Conservation (phyloP, 2,797 vertebrate species). For the Tragelaphus oryx region DNA sequence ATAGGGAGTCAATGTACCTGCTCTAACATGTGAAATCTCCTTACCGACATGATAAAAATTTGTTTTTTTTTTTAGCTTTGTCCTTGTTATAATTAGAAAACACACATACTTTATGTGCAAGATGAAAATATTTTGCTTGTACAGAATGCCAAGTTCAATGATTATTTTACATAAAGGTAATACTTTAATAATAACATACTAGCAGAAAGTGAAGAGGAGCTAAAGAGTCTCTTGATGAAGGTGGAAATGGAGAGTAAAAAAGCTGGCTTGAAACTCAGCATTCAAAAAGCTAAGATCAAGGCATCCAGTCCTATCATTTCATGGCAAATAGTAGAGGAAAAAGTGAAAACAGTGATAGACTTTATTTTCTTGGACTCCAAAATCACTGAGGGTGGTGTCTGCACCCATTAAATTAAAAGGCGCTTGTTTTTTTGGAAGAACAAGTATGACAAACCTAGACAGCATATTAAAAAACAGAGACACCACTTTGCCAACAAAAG, state of each 20-base stretch:
- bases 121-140: constrained; percentile 20
- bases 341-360: not conserved
- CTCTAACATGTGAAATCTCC: not conserved
- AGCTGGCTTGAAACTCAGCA: not conserved
- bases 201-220: not conserved
- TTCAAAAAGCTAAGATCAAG: not conserved
- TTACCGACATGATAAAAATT: not conserved
- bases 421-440: not conserved
- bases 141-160: not conserved
- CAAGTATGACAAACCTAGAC: not conserved
- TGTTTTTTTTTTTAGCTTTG: not conserved
- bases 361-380: not conserved
- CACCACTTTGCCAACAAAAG: not conserved
- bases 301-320: not conserved
- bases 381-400: not conserved
- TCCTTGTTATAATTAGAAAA: not conserved
- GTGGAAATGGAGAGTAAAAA: not conserved
- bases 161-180: not conserved
- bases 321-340: not conserved
- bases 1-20: not conserved
- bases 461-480: not conserved
- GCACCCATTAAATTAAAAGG: not conserved
- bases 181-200: not conserved
- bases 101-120: not conserved
- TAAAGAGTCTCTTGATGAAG: not conserved